phyloP scores from a whole-genome alignment of 2,888 invertebrate genomes.

The Andrena chrysosceles region DNA sequence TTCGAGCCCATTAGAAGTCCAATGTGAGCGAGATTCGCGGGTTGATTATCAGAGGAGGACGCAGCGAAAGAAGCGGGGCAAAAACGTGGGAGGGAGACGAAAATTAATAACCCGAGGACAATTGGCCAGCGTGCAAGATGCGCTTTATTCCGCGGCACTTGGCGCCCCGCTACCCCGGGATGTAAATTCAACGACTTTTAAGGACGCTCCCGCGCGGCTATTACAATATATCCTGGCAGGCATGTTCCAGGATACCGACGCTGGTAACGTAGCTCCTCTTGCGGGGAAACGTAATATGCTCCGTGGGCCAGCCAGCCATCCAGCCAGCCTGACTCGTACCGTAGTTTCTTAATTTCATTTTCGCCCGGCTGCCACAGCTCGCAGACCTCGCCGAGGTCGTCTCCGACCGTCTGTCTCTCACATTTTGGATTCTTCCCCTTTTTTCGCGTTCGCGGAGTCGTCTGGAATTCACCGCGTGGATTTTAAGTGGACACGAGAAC shows the following conservation, averaged over 20 bases:
- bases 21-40: background rate
- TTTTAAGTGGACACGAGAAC: background rate
- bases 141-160: conserved; percentile 53
- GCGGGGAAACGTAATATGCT: conserved; percentile 59
- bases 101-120: conserved; percentile 74
- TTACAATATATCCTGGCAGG: conserved; percentile 61
- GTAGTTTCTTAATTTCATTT: conserved; percentile 70
- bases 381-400: conserved; percentile 35
- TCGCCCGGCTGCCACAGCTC: conserved; percentile 29
- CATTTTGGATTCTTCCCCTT: conserved; percentile 19
- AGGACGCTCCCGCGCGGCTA: conserved; percentile 51
- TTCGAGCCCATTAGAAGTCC: background rate
- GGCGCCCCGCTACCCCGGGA: conserved; percentile 40
- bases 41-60: conserved; percentile 8
- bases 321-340: conserved; percentile 16
- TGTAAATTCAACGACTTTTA: conserved; percentile 68
- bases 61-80: background rate
- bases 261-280: conserved; percentile 30
- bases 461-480: background rate
- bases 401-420: conserved; percentile 27
- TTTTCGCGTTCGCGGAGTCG: conserved; percentile 7
- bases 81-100: conserved; percentile 27
- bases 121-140: conserved; percentile 61
- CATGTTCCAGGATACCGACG: conserved; percentile 34
- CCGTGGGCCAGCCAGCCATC: conserved; percentile 33